Evolutionary conservation across 53 echinoderm and acorn worm species (phyloP).

Genomic region (Echinometra lucunter): DNA sequence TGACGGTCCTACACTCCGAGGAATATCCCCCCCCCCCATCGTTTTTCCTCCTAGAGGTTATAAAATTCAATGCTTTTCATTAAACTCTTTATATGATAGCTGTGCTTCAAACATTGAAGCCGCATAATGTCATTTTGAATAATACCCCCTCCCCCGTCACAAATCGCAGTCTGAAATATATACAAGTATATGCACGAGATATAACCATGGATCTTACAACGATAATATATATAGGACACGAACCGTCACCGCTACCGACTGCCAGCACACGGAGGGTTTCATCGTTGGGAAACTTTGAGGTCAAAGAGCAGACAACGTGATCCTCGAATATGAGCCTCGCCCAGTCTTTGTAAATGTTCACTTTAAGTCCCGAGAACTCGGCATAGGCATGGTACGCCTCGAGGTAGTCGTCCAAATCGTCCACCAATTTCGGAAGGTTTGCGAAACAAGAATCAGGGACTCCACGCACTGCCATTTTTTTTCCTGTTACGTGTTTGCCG

Average conservation of each 20-base stretch:
- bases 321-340: constrained; percentile 7
- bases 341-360: constrained; percentile 56
- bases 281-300: background rate
- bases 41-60: too few relatives aligned
- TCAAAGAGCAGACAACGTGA: constrained; percentile 19
- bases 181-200: too few relatives aligned
- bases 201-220: too few relatives aligned
- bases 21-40: too few relatives aligned
- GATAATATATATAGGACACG: background rate
- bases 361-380: constrained; percentile 51
- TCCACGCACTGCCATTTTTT: background rate
- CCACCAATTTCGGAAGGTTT: constrained; percentile 32
- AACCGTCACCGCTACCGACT: constrained; percentile 60
- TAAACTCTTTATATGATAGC: too few relatives aligned
- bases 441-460: constrained; percentile 53
- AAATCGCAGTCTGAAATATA: too few relatives aligned
- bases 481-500: background rate
- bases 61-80: too few relatives aligned
- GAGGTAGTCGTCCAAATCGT: constrained; percentile 48
- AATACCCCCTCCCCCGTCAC: too few relatives aligned
- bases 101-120: too few relatives aligned
- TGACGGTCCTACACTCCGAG: too few relatives aligned
- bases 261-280: constrained; percentile 43
- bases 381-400: constrained; percentile 60
- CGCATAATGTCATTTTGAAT: too few relatives aligned